Evolutionary conservation across 2,113 vertebrate genomes (phyloP).

Genomic region (Epinephelus moara): DNA sequence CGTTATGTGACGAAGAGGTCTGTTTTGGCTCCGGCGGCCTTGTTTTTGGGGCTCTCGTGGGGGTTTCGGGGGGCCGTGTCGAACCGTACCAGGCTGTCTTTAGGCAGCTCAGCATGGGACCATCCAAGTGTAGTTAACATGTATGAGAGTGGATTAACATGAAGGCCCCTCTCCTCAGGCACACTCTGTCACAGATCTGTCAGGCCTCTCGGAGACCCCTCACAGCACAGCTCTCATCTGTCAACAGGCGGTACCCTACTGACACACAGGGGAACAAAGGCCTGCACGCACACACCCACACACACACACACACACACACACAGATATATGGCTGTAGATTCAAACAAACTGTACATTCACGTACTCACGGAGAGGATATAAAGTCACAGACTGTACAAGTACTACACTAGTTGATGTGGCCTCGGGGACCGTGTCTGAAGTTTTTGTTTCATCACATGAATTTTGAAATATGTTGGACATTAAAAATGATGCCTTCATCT

Average conservation of each 20-base stretch:
- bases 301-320: background rate
- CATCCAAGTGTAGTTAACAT: slow-evolving; percentile 60
- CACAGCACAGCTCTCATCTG: slow-evolving; percentile 56
- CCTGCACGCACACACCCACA: slow-evolving; percentile 19
- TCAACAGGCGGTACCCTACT: slow-evolving; percentile 48
- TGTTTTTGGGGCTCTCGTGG: slow-evolving; percentile 25
- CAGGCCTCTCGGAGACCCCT: slow-evolving; percentile 58
- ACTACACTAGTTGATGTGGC: background rate
- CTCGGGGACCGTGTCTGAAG: slow-evolving; percentile 9
- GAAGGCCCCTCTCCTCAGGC: slow-evolving; percentile 58
- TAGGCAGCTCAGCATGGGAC: slow-evolving; percentile 45
- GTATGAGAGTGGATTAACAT: slow-evolving; percentile 64
- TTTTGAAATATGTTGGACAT: slow-evolving; percentile 45
- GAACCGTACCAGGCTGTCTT: slow-evolving; percentile 32
- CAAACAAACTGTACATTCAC: background rate
- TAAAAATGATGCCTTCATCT: slow-evolving; percentile 52
- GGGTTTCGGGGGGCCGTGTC: background rate
- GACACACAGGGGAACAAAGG: slow-evolving; percentile 17
- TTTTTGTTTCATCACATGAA: slow-evolving; percentile 41
- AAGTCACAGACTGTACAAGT: background rate
- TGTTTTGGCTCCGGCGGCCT: slow-evolving; percentile 21
- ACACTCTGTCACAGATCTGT: slow-evolving; percentile 72
- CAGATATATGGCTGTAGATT: background rate
- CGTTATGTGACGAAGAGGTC: slow-evolving; percentile 24
- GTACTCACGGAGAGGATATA: background rate